Conservation (phyloP, 2,888 invertebrate species). For the Dryocosmus kuriphilus region DNA sequence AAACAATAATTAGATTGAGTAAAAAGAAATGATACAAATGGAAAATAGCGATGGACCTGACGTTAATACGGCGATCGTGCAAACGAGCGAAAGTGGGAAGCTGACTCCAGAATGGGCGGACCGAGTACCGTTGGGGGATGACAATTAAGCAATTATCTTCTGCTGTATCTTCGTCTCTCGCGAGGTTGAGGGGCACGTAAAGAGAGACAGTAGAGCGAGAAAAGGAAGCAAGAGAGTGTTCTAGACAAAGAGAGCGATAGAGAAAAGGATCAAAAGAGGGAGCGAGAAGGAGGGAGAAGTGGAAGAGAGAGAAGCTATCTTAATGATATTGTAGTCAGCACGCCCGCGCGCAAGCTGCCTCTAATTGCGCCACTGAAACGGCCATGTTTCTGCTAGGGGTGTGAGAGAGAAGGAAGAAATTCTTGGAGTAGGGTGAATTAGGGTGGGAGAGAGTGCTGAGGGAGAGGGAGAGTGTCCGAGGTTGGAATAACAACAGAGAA, state of each 20-base stretch:
- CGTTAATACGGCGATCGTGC: conserved; percentile 28
- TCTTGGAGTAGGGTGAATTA: conserved; percentile 40
- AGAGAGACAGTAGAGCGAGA: conserved; percentile 49
- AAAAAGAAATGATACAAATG: conserved; percentile 51
- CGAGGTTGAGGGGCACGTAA: conserved; percentile 45
- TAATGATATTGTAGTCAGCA: conserved; percentile 75
- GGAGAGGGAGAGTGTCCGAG: conserved; percentile 48
- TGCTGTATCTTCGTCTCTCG: conserved; percentile 55
- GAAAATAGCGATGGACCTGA: conserved; percentile 9
- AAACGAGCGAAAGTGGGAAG: conserved; percentile 44
- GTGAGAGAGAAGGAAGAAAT: conserved; percentile 64
- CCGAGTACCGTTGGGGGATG: conserved; percentile 55
- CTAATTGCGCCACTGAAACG: conserved; percentile 75
- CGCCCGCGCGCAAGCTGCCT: conserved; percentile 72
- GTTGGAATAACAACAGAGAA: conserved; percentile 49
- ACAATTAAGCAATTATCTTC: conserved; percentile 64
- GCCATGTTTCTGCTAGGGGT: conserved; percentile 71
- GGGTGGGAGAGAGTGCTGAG: conserved; percentile 16
- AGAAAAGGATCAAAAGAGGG: conserved; percentile 30
- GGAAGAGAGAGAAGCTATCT: conserved; percentile 61
- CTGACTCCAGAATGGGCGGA: conserved; percentile 48
- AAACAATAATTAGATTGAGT: background rate
- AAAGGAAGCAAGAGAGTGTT: conserved; percentile 42
- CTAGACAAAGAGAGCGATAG: conserved; percentile 42
- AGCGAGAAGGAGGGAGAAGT: conserved; percentile 46